These are phyloP conservation scores for Mantis religiosa DNA, from an alignment of 2,888 invertebrate species.

Conservation along the genomic window DNA sequence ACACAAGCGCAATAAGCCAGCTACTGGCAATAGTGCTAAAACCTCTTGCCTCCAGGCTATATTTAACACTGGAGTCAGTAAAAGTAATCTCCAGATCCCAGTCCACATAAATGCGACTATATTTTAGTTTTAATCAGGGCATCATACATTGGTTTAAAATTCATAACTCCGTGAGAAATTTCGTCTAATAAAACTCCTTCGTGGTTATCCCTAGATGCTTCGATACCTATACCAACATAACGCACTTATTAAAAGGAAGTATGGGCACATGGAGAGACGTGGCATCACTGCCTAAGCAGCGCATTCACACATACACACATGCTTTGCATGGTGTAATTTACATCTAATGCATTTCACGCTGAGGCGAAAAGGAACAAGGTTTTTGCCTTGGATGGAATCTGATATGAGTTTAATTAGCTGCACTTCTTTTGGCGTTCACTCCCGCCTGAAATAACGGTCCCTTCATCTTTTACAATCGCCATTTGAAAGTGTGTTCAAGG, in stretches of 20 bases:
- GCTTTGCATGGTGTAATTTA: background rate
- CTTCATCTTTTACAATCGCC: background rate
- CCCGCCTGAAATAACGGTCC: background rate
- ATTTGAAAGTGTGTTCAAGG: background rate
- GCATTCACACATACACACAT: background rate
- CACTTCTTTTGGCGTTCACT: background rate
- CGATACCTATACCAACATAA: no score
- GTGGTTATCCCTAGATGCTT: no score
- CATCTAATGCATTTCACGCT: background rate
- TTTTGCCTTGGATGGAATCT: background rate
- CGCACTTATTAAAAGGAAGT: background rate
- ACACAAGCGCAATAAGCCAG: no score
- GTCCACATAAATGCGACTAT: no score
- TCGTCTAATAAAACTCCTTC: no score
- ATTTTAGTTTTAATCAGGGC: no score
- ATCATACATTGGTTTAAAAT: no score
- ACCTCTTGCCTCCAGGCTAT: no score
- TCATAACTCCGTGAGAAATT: no score
- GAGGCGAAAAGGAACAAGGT: background rate
- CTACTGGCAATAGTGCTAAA: no score
- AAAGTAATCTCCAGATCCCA: no score
- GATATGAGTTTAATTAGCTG: background rate
- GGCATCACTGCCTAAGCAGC: background rate
- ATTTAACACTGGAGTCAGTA: no score
- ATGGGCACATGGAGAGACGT: background rate